phyloP scores from a whole-genome alignment of 2,888 invertebrate genomes.

The Epinotia demarniana region DNA sequence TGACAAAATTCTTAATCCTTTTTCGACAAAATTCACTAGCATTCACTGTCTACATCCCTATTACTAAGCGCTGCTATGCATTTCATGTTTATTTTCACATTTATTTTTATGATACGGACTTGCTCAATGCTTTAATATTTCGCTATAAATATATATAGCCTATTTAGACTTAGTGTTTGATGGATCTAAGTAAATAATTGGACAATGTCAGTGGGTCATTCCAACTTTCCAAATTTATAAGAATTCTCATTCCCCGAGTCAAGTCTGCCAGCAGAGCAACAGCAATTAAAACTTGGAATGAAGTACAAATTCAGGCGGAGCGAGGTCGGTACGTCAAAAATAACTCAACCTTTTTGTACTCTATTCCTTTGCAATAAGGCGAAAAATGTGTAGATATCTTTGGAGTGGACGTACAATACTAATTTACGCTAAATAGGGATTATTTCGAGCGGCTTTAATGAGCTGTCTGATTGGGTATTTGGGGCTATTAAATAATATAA shows the following conservation, averaged over 20 bases:
- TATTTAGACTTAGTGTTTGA: background rate
- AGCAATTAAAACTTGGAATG: slow-evolving; percentile 39
- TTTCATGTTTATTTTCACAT: too few species aligned
- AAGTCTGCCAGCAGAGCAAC: slow-evolving; percentile 20
- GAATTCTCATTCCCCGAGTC: slow-evolving; percentile 7
- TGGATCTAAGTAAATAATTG: background rate
- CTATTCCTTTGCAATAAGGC: background rate
- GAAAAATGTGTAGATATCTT: background rate
- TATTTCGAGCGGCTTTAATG: slow-evolving; percentile 42
- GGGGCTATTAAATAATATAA: slow-evolving; percentile 31
- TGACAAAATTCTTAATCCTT: too few species aligned
- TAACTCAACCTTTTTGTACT: background rate
- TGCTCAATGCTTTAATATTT: too few species aligned
- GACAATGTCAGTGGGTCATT: background rate
- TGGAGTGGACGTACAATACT: slow-evolving; percentile 45
- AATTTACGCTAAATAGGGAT: slow-evolving; percentile 54
- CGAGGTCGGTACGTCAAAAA: slow-evolving; percentile 1
- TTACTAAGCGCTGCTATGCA: too few species aligned
- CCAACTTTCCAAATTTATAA: background rate
- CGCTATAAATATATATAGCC: too few species aligned
- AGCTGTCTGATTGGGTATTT: slow-evolving; percentile 41
- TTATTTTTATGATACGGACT: too few species aligned
- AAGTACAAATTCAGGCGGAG: slow-evolving; percentile 26
- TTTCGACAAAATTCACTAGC: too few species aligned
- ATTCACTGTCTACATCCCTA: too few species aligned